Conservation (phyloP, 2,888 invertebrate species). For the Prosapia bicincta region DNA sequence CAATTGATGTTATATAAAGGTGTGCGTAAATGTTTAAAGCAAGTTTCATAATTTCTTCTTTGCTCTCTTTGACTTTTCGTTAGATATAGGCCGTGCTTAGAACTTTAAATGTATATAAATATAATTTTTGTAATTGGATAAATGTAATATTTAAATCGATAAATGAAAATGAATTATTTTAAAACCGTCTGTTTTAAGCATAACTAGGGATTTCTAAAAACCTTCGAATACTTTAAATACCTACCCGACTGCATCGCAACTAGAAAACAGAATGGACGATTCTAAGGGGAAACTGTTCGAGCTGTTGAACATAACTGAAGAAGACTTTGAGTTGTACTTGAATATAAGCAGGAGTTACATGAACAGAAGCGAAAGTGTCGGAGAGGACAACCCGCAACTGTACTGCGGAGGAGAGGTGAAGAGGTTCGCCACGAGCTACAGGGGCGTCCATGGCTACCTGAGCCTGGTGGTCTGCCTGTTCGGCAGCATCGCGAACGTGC, state of each 20-base stretch:
- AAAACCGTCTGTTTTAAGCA: not conserved
- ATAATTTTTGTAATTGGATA: too few relatives aligned
- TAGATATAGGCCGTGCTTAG: too few relatives aligned
- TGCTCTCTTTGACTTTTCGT: too few relatives aligned
- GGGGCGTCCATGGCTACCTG: constrained; percentile 73
- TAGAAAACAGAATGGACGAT: not conserved
- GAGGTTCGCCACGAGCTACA: constrained; percentile 54
- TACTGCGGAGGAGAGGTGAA: not conserved
- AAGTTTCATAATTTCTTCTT: too few relatives aligned
- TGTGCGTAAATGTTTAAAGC: too few relatives aligned
- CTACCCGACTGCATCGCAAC: not conserved
- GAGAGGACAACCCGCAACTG: not conserved
- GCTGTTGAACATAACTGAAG: constrained; percentile 24
- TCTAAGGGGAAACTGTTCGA: constrained; percentile 5
- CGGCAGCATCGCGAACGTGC: constrained; percentile 79
- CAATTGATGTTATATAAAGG: too few relatives aligned
- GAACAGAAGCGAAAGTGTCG: not conserved
- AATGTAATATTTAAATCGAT: too few relatives aligned
- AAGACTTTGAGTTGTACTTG: constrained; percentile 22
- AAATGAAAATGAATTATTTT: too few relatives aligned
- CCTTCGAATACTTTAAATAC: not conserved
- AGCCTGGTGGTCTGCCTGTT: constrained; percentile 81
- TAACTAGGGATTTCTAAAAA: not conserved
- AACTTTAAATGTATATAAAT: too few relatives aligned
- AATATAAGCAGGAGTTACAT: not conserved